A percentile compares a stretch with the other conserved stretches of the same genome.
Evolutionary conservation across 1,140 invertebrate species (phyloP).

Genomic region (Caligus rogercresseyi): DNA sequence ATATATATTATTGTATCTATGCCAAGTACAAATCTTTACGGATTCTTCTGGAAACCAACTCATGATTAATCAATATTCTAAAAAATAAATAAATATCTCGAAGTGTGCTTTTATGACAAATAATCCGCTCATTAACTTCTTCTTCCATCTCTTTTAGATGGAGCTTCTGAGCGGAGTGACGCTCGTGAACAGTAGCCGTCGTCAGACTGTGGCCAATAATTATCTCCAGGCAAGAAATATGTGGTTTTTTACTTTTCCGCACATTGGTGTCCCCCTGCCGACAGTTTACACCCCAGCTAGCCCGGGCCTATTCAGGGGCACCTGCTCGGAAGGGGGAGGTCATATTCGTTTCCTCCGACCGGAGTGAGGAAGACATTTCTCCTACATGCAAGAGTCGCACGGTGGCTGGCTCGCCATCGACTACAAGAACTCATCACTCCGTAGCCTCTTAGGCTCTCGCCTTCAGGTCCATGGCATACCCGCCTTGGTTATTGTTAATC

Average conservation of each 20-base stretch:
- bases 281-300: conserved; percentile 33
- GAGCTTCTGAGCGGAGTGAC: not conserved
- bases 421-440: not conserved
- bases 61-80: no score
- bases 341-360: conserved; percentile 6
- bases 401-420: conserved; percentile 8
- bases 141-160: not conserved
- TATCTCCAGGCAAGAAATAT: not conserved
- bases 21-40: no score
- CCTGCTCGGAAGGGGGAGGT: not conserved
- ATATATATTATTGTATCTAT: no score
- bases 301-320: conserved; percentile 23
- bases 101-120: no score
- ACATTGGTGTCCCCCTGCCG: conserved; percentile 37
- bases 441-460: not conserved
- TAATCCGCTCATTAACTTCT: no score
- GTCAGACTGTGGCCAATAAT: not conserved
- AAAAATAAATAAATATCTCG: no score
- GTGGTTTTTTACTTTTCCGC: conserved; percentile 35
- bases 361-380: not conserved
- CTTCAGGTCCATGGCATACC: conserved; percentile 10
- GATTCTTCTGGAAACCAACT: no score
- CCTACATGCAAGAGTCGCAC: conserved; percentile 14
- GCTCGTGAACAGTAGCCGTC: not conserved
- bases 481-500: conserved; percentile 5